Evolutionary conservation across 2,797 vertebrate species (phyloP), one percentile per base, ranked within the genome.

Genomic region (Sebastolobus altivelis): DNA sequence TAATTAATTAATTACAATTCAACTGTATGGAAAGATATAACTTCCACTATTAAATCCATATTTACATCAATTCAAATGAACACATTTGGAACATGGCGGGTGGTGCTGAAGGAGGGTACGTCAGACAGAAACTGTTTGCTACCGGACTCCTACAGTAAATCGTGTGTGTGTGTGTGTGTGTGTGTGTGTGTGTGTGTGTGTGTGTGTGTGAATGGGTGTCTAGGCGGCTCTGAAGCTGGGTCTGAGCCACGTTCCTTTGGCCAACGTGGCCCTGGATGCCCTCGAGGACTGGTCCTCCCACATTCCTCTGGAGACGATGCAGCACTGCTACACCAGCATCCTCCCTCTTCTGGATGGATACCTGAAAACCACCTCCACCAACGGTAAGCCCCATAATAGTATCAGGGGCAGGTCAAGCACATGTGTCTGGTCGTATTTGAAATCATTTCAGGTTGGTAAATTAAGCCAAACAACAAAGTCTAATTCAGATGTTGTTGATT

Each of bases 301-400:
- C 80, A 97, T 99, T 77, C 89, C 94, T 6, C 80, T 76, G 62
- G 90, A 95, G 73, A 84, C 93, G 0, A 97, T 99, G 88, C 96
- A 97, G 69, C 96, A 96, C 18, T 95, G 94, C 89, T 99, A 99
- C 87, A 91, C 93, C 25, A 96, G 92, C 75, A 89, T 99, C 72
- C 94, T 99, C 5, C 98, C 98, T 80, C 96, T 96, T 62, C 96
- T 99, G 87, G 97, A 99, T 13, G 96, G 96, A 59, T 99, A 98
- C 93, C 95, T 99, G 85, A 98, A 98, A 94, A 96, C 89, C 71
- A 89, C 95, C 77, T 67, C 95, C 33, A 91, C 84, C n/a, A 74
- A 91, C 86, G 95, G 98, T 99, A 94, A 85, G 89, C 11, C 9
- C 9, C 20, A 12, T 3, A 3, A 22, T 11, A 1, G 2, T 27